Percentiles rank a stretch among this genome's conserved stretches.
Evolutionary conservation across 1,140 invertebrate genomes (phyloP).

Genomic region (Panulirus ornatus): DNA sequence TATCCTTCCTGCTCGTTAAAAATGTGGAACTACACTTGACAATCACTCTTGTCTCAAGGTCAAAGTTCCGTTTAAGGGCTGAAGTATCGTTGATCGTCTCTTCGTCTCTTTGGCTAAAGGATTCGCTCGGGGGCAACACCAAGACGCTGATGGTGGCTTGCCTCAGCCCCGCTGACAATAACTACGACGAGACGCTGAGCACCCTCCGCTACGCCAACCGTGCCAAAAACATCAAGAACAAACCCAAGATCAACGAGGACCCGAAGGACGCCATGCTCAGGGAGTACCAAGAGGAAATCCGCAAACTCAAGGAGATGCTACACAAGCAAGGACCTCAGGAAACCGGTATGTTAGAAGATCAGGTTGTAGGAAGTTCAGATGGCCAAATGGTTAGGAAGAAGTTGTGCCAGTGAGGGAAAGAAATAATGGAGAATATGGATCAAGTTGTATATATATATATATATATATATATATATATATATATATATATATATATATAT

Average conservation of each 20-base stretch:
- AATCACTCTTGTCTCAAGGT: too few species aligned
- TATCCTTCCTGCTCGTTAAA: too few species aligned
- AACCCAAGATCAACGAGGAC: slow-evolving; percentile 95
- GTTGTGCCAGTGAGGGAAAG: not conserved
- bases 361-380: not conserved
- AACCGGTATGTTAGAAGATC: slow-evolving; percentile 54
- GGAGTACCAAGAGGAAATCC: slow-evolving; percentile 92
- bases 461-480: too few species aligned
- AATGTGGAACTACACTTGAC: too few species aligned
- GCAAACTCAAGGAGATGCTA: slow-evolving; percentile 86
- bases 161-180: slow-evolving; percentile 91
- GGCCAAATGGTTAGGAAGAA: not conserved
- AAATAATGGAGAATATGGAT: too few species aligned
- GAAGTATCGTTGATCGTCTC: too few species aligned
- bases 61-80: too few species aligned
- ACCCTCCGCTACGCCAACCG: slow-evolving; percentile 93
- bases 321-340: slow-evolving; percentile 77
- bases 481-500: too few species aligned
- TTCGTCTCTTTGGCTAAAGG: slow-evolving; percentile 80
- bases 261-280: slow-evolving; percentile 93
- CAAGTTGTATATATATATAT: too few species aligned
- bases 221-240: slow-evolving; percentile 96
- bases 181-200: slow-evolving; percentile 94
- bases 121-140: slow-evolving; percentile 96
- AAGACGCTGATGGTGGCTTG: slow-evolving; percentile 97